Evolutionary conservation across 2,888 invertebrate genomes (phyloP).

Genomic region (Drosophila demipolita): DNA sequence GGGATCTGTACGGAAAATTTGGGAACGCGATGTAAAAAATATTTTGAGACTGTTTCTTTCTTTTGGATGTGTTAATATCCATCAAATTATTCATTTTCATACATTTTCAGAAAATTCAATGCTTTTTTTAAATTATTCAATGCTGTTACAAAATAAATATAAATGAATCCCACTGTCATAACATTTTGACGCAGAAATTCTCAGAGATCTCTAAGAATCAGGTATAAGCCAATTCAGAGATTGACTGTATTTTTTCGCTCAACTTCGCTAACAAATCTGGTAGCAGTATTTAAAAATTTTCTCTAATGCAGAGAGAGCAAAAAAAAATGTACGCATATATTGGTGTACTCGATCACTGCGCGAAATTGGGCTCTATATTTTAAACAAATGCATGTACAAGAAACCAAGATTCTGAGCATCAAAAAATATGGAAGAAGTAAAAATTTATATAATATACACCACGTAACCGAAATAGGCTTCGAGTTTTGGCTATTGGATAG

Average conservation of each 20-base stretch:
- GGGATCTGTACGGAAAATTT: not conserved
- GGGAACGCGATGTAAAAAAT: not conserved
- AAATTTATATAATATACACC: too few relatives aligned
- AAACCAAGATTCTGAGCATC: not conserved
- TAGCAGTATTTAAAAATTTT: not conserved
- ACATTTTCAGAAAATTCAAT: not conserved
- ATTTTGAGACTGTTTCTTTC: not conserved
- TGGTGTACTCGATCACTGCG: not conserved
- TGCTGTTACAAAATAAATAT: not conserved
- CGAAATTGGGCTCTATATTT: not conserved
- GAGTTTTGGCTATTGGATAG: too few relatives aligned
- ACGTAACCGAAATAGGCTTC: too few relatives aligned
- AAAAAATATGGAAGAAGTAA: not conserved
- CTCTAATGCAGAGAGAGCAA: not conserved
- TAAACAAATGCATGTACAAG: not conserved
- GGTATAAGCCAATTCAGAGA: not conserved
- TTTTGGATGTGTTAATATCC: not conserved
- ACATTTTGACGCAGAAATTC: not conserved
- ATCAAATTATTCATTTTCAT: not conserved
- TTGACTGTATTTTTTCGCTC: not conserved
- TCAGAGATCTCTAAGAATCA: not conserved
- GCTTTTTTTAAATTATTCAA: not conserved
- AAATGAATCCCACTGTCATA: not conserved
- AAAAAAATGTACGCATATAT: not conserved
- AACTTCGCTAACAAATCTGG: not conserved